Conservation (phyloP, 2,888 invertebrate genomes). For the Epistrophe grossulariae region DNA sequence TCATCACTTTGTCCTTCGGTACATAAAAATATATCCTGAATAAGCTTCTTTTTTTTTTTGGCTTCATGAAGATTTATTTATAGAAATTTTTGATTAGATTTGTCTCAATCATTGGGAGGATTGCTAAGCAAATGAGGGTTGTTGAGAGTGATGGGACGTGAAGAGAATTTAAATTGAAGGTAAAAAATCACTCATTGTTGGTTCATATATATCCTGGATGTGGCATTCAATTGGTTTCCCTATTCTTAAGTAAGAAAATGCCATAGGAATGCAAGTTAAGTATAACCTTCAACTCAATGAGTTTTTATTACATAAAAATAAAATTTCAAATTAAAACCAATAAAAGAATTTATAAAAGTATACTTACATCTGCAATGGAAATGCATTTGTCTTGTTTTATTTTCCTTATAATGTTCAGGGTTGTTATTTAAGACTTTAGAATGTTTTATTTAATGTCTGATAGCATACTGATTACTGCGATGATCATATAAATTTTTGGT, state of each 20-base stretch:
- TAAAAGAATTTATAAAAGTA: background rate
- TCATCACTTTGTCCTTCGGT: constrained; percentile 16
- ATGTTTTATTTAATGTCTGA: too few species aligned
- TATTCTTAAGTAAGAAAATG: background rate
- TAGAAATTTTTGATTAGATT: constrained; percentile 34
- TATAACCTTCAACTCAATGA: constrained; percentile 58
- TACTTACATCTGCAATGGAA: constrained; percentile 26
- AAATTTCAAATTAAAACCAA: background rate
- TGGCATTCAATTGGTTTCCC: constrained; percentile 1
- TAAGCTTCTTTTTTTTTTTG: constrained; percentile 4
- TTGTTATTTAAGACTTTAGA: background rate
- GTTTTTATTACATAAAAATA: constrained; percentile 10
- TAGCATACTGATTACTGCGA: too few species aligned
- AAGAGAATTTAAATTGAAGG: constrained; percentile 27
- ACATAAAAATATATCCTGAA: background rate
- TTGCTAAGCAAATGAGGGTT: background rate
- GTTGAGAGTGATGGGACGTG: background rate
- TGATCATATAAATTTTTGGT: too few species aligned
- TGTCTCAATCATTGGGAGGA: constrained; percentile 26
- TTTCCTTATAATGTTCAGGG: background rate
- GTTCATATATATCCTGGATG: background rate
- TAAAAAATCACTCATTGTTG: constrained; percentile 24
- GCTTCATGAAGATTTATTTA: constrained; percentile 21
- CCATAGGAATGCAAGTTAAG: background rate
- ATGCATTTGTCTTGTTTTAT: constrained; percentile 12